Base-by-base conservation (phyloP, 2,888 invertebrate species). In the Platerodrilus igneus region DNA sequence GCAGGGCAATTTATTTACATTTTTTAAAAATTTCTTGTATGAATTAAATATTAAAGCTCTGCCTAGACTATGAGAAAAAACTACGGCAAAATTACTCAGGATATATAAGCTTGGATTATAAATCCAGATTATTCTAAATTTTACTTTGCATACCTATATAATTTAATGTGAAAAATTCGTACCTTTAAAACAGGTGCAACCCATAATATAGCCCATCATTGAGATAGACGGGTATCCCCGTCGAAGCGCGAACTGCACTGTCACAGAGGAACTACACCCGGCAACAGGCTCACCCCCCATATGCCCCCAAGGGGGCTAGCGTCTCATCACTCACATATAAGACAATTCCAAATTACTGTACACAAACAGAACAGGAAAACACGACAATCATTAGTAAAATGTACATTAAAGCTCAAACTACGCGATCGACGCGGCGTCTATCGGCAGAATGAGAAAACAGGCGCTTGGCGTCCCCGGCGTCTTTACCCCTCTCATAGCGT, bases 181-280 rank as follows among this genome's bases (percentile, higher is more conserved):
- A 86, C 88, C 88, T 86, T 86, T 86, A 73, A 89, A 80, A 77
- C 88, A 89, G 73, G 88, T 85, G 78, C 88, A 89, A 72, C 88
- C 88, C 89, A 88, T 88, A 77, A 88, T 87, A 80, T 86, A 88
- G 74, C 88, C 88, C 88, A 89, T 89, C 86, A 88, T 86, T 76
- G 79, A 67, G 59, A 53, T 41, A 40, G 51, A 50, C 55, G 53
- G 52, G 60, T 53, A 29, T 29, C 40, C 48, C 50, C 55, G 51
- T 56, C 52, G 43, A 44, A 47, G 34, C 40, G 58, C 53, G 63
- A 41, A 37, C 42, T 15, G 28, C 38, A 60, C 52, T 62, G 62
- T 30, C 27, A 36, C 37, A 32, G 38, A 29, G 37, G 28, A 33
- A 30, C 34, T 37, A 36, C 21, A 35, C 34, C 44, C 32, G 58